phyloP scores from a whole-genome alignment of 1,140 invertebrate genomes.

The Daktulosphaira vitifoliae region DNA sequence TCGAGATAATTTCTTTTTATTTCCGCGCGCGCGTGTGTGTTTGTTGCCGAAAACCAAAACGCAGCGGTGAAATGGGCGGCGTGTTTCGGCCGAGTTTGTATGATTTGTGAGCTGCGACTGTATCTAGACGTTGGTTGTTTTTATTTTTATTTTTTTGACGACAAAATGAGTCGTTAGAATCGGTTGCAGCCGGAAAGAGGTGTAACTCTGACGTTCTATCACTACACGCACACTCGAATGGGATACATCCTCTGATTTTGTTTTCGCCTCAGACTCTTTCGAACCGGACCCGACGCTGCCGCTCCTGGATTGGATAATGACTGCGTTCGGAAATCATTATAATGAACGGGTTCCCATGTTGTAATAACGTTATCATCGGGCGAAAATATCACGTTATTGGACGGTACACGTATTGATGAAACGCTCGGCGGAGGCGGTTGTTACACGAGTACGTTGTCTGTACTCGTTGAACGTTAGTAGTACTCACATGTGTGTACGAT shows the following conservation, averaged over 20 bases:
- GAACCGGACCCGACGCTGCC: not conserved
- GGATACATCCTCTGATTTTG: no score
- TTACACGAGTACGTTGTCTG: slow-evolving; percentile 1
- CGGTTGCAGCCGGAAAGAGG: slow-evolving; percentile 12
- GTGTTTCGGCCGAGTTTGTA: slow-evolving; percentile 18
- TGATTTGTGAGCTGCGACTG: not conserved
- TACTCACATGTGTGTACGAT: not conserved
- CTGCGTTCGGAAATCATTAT: slow-evolving; percentile 22
- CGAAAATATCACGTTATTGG: slow-evolving; percentile 29
- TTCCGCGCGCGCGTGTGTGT: no score
- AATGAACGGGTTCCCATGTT: slow-evolving; percentile 20
- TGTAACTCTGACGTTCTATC: no score
- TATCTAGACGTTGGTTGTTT: not conserved
- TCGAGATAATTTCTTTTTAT: slow-evolving; percentile 2
- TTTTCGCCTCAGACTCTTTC: no score
- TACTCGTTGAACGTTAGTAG: no score
- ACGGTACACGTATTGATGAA: no score
- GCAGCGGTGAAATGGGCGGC: not conserved
- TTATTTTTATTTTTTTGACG: slow-evolving; percentile 19
- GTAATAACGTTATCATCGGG: slow-evolving; percentile 2
- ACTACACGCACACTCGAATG: no score
- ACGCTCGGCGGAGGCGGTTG: not conserved
- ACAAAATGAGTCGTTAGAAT: slow-evolving; percentile 26
- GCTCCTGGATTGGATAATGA: slow-evolving; percentile 31
- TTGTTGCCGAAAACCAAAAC: slow-evolving; percentile 29